Evolutionary conservation across 64 coral and sea anemone genomes (phyloP).

Genomic region (Hydrozoanthus tunicans): DNA sequence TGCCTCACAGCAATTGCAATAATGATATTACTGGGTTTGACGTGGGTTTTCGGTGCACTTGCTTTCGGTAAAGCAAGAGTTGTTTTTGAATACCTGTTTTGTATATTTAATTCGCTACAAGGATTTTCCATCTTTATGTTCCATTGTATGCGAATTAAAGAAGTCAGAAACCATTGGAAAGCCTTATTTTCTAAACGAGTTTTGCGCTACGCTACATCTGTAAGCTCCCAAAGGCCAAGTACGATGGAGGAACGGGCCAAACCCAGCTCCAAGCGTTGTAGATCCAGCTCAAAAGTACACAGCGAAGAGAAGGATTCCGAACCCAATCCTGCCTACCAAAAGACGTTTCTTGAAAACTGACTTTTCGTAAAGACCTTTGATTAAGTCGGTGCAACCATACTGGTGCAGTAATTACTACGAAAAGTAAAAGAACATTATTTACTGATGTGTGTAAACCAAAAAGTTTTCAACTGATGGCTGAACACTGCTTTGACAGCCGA

Average conservation of each 20-base stretch:
- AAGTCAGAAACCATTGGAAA: constrained; percentile 80
- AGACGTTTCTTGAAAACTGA: background rate
- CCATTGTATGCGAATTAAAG: constrained; percentile 72
- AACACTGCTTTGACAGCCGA: no score
- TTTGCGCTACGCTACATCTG: constrained; percentile 1
- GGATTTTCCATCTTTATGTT: constrained; percentile 83
- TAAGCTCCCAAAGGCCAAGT: background rate
- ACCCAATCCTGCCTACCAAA: constrained; percentile 1
- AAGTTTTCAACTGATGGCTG: no score
- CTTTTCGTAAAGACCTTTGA: no score
- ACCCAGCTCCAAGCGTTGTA: background rate
- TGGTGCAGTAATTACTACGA: no score
- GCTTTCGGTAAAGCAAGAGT: constrained; percentile 56
- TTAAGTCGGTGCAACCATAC: no score
- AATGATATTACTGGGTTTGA: constrained; percentile 73
- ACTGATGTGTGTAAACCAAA: no score
- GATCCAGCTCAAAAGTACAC: background rate
- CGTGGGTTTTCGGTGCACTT: constrained; percentile 85
- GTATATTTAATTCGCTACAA: constrained; percentile 92
- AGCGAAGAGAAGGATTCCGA: background rate
- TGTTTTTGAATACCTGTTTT: constrained; percentile 85
- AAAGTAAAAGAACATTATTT: no score
- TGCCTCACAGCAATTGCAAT: constrained; percentile 78
- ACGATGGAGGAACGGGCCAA: background rate
- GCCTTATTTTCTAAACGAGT: constrained; percentile 30